phyloP scores from a whole-genome alignment of 1,140 invertebrate species.

The Micrasema longulum region DNA sequence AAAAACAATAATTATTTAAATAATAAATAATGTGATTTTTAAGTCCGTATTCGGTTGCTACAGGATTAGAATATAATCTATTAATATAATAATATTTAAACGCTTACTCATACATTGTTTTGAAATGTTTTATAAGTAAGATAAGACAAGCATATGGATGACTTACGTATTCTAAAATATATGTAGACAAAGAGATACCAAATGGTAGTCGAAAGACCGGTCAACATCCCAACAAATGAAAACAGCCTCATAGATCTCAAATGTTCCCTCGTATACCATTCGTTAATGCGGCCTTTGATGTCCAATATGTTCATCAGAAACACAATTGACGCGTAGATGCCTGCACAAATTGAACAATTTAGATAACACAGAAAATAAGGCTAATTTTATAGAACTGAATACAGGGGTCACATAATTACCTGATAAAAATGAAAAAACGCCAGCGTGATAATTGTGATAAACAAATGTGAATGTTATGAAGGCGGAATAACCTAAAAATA shows the following conservation, averaged over 20 bases:
- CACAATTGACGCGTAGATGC: constrained; percentile 35
- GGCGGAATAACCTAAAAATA: constrained; percentile 42
- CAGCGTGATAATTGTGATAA: constrained; percentile 45
- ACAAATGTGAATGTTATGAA: constrained; percentile 48
- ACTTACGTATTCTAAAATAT: constrained; percentile 47
- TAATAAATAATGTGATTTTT: too few species aligned
- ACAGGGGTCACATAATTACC: constrained; percentile 27
- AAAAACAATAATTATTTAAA: too few species aligned
- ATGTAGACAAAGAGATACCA: constrained; percentile 43
- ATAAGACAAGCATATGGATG: constrained; percentile 15
- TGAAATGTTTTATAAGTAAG: too few species aligned
- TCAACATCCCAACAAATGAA: constrained; percentile 43
- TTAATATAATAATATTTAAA: too few species aligned
- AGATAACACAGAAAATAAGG: neutral
- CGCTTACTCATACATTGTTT: too few species aligned
- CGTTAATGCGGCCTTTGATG: constrained; percentile 10
- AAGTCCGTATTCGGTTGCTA: too few species aligned
- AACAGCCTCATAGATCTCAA: constrained; percentile 42
- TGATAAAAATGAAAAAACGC: constrained; percentile 42
- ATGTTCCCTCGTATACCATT: constrained; percentile 46
- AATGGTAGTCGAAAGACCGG: constrained; percentile 25
- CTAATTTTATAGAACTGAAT: neutral
- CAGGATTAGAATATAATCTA: too few species aligned
- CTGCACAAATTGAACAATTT: constrained; percentile 39
- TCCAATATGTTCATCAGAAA: constrained; percentile 49